phyloP scores from a whole-genome alignment of 2,113 vertebrate genomes.

The Ursus arctos region DNA sequence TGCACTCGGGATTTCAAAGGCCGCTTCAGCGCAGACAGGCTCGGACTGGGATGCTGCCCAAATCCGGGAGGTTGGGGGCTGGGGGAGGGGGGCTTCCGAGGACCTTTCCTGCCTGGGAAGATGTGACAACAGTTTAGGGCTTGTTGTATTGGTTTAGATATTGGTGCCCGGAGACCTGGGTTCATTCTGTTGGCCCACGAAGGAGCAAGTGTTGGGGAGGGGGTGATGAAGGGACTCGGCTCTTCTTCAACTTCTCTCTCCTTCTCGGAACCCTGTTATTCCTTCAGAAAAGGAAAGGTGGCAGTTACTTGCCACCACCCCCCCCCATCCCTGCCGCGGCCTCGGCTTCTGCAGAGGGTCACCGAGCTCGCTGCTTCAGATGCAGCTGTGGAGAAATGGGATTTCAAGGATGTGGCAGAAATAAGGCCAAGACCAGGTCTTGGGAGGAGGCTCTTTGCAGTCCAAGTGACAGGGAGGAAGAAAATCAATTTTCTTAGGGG shows the following conservation, averaged over 20 bases:
- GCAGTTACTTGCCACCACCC: neutral
- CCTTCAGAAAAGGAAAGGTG: slow-evolving; percentile 37
- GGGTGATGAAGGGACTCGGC: neutral
- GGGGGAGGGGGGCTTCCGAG: neutral
- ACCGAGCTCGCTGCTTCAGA: slow-evolving; percentile 28
- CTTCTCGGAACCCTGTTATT: neutral
- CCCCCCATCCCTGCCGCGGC: neutral
- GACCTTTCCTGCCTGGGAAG: neutral
- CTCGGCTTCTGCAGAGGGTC: slow-evolving; percentile 35
- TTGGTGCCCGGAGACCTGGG: neutral
- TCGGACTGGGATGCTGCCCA: neutral
- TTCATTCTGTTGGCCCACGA: neutral
- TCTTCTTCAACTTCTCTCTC: slow-evolving; percentile 47
- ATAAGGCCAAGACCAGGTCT: slow-evolving; percentile 46
- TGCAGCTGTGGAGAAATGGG: neutral
- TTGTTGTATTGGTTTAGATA: neutral
- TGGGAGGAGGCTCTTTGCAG: neutral
- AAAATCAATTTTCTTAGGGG: neutral
- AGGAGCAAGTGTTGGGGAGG: neutral
- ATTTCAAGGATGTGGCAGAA: slow-evolving; percentile 46
- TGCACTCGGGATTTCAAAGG: slow-evolving; percentile 46
- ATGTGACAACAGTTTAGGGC: slow-evolving; percentile 40
- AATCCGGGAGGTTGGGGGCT: neutral
- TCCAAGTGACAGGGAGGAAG: neutral
- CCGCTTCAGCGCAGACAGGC: slow-evolving; percentile 1